Base-by-base conservation (phyloP, 2,888 invertebrate genomes). In the Ellobium chinense region DNA sequence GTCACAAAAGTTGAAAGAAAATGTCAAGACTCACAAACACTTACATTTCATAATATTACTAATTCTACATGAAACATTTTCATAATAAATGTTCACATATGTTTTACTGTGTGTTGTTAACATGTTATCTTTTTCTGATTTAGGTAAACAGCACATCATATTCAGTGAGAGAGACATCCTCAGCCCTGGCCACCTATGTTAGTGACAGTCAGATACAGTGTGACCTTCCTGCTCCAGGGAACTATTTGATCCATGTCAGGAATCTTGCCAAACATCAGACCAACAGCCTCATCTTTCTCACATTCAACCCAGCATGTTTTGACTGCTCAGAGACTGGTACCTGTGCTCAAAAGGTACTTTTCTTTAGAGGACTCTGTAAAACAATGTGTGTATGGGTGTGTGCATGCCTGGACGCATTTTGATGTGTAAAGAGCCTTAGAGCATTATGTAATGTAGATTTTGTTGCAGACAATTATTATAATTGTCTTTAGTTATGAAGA, bases 161-260 rank as follows among this genome's bases (percentile, higher is more conserved):
- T 66, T 62, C 24, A 4, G 70, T 56, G 1, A 74, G 78, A 1
- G 54, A 21, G 9, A 27, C 31, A 31, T 18, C 58, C 14, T 24
- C 36, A n/a, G 80, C 66, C 34, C 63, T 58, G 4, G 69, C 76
- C 0, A 76, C 78, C 12, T 84, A 78, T 63, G 76, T 88, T 73
- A 88, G 86, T 78, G 83, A 79, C 60, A 83, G 85, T 46, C 82
- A 84, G n/a, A 77, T 86, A 14, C 63, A 39, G 24, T 86, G 85
- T 78, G 24, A 39, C 18, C 68, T 86, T 65, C 86, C 86, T 4
- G 46, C 77, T 12, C 54, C 80, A n/a, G 85, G 82, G 1, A 75
- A 77, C 58, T 86, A 86, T 36, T 69, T 85, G 18, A 74, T 87
- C 69, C 73, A 82, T 65, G 83, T 86, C 37, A 72, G 76, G 65